These are phyloP conservation scores for Eueremaeus valkanovi DNA, from an alignment of 2,888 invertebrate species.

Conservation along the genomic window DNA sequence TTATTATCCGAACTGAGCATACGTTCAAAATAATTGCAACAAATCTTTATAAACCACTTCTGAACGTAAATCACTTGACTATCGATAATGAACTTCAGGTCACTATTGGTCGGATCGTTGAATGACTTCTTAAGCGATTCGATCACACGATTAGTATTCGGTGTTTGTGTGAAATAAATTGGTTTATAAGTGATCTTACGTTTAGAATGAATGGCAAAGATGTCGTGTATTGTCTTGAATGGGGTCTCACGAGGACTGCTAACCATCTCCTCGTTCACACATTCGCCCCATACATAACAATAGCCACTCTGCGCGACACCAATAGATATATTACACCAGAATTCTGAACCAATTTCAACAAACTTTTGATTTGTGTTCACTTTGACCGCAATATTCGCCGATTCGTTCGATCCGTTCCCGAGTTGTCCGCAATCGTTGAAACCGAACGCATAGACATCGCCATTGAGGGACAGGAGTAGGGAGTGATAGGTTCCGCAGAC, in stretches of 20 bases:
- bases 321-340: slow-evolving; percentile 29
- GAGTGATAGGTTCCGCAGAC: slow-evolving; percentile 33
- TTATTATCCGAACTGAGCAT: slow-evolving; percentile 13
- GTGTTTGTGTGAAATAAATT: neutral
- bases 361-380: slow-evolving; percentile 18
- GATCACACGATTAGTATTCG: slow-evolving; percentile 25
- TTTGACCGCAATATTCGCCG: slow-evolving; percentile 28
- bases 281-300: slow-evolving; percentile 40
- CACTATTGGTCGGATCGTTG: slow-evolving; percentile 35
- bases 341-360: slow-evolving; percentile 32
- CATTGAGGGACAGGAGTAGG: slow-evolving; percentile 28
- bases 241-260: slow-evolving; percentile 35
- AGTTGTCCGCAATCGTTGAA: slow-evolving; percentile 36
- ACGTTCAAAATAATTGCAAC: slow-evolving; percentile 34
- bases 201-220: slow-evolving; percentile 29
- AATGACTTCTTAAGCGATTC: slow-evolving; percentile 35
- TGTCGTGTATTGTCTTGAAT: slow-evolving; percentile 20
- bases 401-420: slow-evolving; percentile 25
- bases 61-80: slow-evolving; percentile 32
- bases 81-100: slow-evolving; percentile 32
- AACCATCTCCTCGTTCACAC: slow-evolving; percentile 18
- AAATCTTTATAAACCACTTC: slow-evolving; percentile 38
- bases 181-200: slow-evolving; percentile 19
- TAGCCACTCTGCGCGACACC: slow-evolving; percentile 34
- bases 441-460: slow-evolving; percentile 37